These are phyloP conservation scores for Siniperca obscura DNA, from an alignment of 2,797 vertebrate genomes.

Conservation along the genomic window DNA sequence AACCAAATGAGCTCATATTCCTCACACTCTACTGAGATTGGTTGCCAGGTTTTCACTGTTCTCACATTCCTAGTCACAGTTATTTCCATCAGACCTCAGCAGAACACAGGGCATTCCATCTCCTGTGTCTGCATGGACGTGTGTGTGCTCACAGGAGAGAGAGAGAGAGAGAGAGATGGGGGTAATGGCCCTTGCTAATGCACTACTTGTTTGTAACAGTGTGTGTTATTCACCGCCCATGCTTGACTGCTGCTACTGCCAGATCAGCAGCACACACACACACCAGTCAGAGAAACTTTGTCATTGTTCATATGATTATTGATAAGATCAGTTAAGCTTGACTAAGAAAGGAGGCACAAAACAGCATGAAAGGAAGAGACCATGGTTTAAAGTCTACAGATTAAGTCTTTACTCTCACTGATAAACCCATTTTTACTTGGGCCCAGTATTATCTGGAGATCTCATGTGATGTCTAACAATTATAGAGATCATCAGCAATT, in stretches of 20 bases:
- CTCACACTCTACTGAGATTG: not conserved
- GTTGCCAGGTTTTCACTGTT: conserved; percentile 13
- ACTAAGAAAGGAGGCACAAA: not conserved
- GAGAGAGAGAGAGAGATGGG: conserved; percentile 29
- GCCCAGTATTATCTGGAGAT: not conserved
- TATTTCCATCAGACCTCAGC: conserved; percentile 48
- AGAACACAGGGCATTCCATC: conserved; percentile 52
- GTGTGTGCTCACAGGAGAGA: conserved; percentile 27
- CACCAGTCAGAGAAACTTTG: conserved; percentile 14
- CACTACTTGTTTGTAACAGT: conserved; percentile 62
- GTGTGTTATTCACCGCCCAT: conserved; percentile 62
- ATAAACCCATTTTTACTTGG: not conserved
- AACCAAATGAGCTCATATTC: conserved; percentile 7
- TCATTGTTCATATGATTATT: not conserved
- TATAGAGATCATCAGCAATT: not conserved
- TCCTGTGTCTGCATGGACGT: conserved; percentile 14
- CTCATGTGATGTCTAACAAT: not conserved
- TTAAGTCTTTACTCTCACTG: not conserved
- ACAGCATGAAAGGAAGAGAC: not conserved
- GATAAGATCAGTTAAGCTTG: not conserved
- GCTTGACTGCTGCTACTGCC: conserved; percentile 41
- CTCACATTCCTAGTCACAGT: conserved; percentile 38
- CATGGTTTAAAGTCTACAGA: not conserved
- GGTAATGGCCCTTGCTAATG: conserved; percentile 71
- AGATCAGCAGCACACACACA: conserved; percentile 1